Evolutionary conservation across 2,888 invertebrate species (phyloP).

Genomic region (Exocentrus adspersus): DNA sequence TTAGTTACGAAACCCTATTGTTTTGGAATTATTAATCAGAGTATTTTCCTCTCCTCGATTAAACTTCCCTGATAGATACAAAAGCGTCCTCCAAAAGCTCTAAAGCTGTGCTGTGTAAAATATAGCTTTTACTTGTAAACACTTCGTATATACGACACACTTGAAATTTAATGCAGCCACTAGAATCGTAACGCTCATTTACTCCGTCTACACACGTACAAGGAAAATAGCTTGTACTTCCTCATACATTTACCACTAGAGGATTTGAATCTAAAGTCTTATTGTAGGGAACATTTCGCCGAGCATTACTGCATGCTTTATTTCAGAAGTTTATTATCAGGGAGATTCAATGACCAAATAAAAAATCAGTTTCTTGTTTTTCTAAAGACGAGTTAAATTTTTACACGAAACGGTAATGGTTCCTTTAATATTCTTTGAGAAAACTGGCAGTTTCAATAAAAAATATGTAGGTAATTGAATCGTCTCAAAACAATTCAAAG

Average conservation of each 20-base stretch:
- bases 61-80: too few species aligned
- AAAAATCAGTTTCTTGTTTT: too few species aligned
- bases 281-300: too few species aligned
- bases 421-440: too few species aligned
- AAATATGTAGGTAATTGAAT: conserved; percentile 1
- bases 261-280: not conserved
- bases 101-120: not conserved
- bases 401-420: too few species aligned
- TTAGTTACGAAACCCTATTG: too few species aligned
- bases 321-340: too few species aligned
- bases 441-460: not conserved
- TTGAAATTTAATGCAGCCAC: conserved; percentile 16
- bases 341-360: too few species aligned
- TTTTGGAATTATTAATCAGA: too few species aligned
- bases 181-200: conserved; percentile 10
- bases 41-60: too few species aligned
- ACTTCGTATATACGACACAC: conserved; percentile 9
- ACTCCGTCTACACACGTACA: not conserved
- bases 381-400: too few species aligned
- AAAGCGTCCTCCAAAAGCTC: not conserved
- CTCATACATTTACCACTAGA: not conserved
- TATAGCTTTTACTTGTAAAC: conserved; percentile 9
- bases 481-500: not conserved
- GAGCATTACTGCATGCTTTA: too few species aligned
- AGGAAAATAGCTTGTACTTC: conserved; percentile 2